Evolutionary conservation across 2,797 vertebrate genomes (phyloP).

Genomic region (Sparus aurata): DNA sequence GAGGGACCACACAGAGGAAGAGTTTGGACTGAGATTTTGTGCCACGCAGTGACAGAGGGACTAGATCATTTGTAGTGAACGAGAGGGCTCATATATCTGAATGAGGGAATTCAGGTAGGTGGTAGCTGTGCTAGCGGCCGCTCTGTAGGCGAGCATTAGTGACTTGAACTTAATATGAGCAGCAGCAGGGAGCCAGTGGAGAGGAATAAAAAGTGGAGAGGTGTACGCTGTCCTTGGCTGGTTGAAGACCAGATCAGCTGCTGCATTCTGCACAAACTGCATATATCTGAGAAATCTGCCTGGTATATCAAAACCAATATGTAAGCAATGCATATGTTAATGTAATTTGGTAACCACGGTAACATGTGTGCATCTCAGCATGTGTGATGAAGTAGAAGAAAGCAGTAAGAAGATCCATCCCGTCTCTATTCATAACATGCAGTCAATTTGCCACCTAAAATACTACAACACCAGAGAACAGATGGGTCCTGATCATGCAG

Average conservation of each 20-base stretch:
- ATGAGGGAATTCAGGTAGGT: neutral
- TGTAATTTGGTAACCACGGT: neutral
- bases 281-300: neutral
- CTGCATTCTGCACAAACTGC: neutral
- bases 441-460: neutral
- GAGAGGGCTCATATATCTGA: neutral
- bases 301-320: neutral
- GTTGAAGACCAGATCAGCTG: neutral
- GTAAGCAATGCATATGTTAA: neutral
- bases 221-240: neutral
- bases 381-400: neutral
- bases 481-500: neutral
- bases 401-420: neutral
- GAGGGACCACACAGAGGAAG: neutral
- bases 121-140: neutral
- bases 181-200: neutral
- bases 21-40: neutral
- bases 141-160: neutral
- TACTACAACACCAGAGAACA: neutral
- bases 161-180: conserved; percentile 1
- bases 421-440: neutral
- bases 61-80: neutral
- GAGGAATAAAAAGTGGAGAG: neutral
- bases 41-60: neutral
- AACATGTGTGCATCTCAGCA: neutral